phyloP scores from a whole-genome alignment of 2,797 vertebrate genomes.

The Borostomias antarcticus region DNA sequence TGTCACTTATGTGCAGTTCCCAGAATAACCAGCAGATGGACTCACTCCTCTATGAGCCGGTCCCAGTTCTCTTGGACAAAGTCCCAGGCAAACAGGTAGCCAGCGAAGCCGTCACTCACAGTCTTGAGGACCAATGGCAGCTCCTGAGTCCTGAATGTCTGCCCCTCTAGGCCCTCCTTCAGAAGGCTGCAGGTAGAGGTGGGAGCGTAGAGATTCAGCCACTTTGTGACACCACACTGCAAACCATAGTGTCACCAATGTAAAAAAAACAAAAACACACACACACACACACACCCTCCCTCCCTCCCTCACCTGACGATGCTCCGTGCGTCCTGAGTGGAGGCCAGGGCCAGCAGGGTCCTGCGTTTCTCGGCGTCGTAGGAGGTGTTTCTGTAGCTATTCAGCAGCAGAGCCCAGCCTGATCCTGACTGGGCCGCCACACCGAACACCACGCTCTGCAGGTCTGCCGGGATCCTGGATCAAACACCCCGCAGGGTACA shows the following conservation, averaged over 20 bases:
- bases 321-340: constrained; percentile 76
- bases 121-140: constrained; percentile 81
- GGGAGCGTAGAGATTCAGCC: background rate
- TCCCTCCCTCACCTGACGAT: constrained; percentile 83
- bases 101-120: constrained; percentile 78
- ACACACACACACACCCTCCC: background rate
- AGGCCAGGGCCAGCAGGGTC: constrained; percentile 86
- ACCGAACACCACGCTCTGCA: constrained; percentile 84
- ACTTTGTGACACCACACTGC: background rate
- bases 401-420: constrained; percentile 79
- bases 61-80: constrained; percentile 96
- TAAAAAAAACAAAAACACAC: background rate
- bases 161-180: constrained; percentile 76
- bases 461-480: constrained; percentile 85
- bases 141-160: constrained; percentile 84
- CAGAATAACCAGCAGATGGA: background rate
- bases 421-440: constrained; percentile 80
- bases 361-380: constrained; percentile 88
- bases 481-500: constrained; percentile 13
- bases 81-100: constrained; percentile 91
- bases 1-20: background rate
- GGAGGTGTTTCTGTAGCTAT: constrained; percentile 64
- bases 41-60: constrained; percentile 88
- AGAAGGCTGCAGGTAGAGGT: constrained; percentile 81
- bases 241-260: background rate